These are phyloP conservation scores for Nesidiocoris tenuis DNA, from an alignment of 2,888 invertebrate species.

Conservation along the genomic window DNA sequence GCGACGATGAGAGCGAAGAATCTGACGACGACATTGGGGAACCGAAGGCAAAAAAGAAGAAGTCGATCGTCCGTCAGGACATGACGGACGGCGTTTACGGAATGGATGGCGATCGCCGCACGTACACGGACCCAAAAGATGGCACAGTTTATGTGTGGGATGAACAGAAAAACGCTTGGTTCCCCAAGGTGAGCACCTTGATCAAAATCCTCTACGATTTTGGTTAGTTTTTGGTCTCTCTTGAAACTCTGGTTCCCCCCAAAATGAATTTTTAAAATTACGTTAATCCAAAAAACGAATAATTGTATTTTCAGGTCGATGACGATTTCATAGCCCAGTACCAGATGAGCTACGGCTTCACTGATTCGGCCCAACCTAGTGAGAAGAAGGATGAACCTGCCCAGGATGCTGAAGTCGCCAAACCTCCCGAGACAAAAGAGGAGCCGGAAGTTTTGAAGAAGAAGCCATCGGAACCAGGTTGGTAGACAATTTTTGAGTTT, in stretches of 20 bases:
- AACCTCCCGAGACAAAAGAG: background rate
- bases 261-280: no score
- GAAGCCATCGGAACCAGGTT: conserved; percentile 54
- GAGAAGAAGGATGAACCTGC: conserved; percentile 54
- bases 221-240: no score
- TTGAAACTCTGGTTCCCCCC: no score
- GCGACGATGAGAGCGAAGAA: conserved; percentile 49
- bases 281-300: no score
- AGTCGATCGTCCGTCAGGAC: conserved; percentile 52
- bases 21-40: conserved; percentile 50
- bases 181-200: conserved; percentile 70
- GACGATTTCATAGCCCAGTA: conserved; percentile 95
- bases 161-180: conserved; percentile 86
- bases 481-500: no score
- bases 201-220: no score
- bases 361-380: conserved; percentile 46
- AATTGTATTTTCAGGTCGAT: no score
- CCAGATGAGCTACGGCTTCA: conserved; percentile 90
- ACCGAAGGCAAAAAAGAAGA: conserved; percentile 50
- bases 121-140: conserved; percentile 77
- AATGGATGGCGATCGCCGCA: conserved; percentile 74
- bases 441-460: conserved; percentile 50
- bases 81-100: conserved; percentile 60
- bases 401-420: conserved; percentile 12
- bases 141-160: conserved; percentile 93